These are phyloP conservation scores for Pomacea maculata DNA, from an alignment of 1,140 invertebrate genomes.

Conservation along the genomic window DNA sequence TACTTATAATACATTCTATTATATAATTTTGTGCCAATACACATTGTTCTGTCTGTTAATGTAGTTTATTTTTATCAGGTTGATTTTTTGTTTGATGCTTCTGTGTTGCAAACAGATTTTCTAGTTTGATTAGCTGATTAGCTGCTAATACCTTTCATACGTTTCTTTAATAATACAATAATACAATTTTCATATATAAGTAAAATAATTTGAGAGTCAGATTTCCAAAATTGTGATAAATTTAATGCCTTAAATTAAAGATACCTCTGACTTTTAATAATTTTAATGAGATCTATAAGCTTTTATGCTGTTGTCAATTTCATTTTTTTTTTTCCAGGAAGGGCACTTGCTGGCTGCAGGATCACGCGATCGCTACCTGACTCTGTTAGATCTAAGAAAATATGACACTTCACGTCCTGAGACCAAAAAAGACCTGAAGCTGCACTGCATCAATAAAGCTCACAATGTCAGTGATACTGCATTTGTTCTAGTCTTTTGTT, in stretches of 20 bases:
- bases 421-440: slow-evolving; percentile 35
- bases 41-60: not conserved
- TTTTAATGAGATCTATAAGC: too few relatives aligned
- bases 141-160: not conserved
- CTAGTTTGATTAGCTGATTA: not conserved
- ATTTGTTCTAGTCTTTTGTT: not conserved
- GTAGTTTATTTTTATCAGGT: not conserved
- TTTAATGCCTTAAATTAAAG: too few relatives aligned
- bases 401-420: slow-evolving; percentile 35
- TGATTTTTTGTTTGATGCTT: not conserved
- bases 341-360: slow-evolving; percentile 47
- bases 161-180: too few relatives aligned
- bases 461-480: slow-evolving; percentile 40
- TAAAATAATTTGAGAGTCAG: too few relatives aligned
- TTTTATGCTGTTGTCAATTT: too few relatives aligned
- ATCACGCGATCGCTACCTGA: slow-evolving; percentile 51
- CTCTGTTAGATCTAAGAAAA: slow-evolving; percentile 48
- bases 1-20: slow-evolving; percentile 6
- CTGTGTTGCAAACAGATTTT: not conserved
- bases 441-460: slow-evolving; percentile 41
- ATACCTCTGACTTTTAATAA: too few relatives aligned
- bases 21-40: not conserved
- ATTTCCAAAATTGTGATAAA: too few relatives aligned
- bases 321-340: slow-evolving; percentile 37
- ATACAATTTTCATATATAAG: too few relatives aligned